phyloP scores from a whole-genome alignment of 2,113 vertebrate species.

The Uria lomvia region DNA sequence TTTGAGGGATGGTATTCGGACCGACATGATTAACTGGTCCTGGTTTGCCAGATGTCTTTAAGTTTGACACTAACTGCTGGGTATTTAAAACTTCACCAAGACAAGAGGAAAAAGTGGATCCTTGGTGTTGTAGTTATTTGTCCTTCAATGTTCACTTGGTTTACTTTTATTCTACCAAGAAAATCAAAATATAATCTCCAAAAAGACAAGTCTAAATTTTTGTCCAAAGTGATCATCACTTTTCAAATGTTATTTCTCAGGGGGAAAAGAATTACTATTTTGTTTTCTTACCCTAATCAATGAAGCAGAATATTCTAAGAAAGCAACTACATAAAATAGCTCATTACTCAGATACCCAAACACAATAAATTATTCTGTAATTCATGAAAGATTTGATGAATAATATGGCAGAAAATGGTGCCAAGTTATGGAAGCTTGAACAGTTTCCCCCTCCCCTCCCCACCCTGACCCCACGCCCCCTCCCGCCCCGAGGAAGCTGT shows the following conservation, averaged over 20 bases:
- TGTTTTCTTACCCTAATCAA: background rate
- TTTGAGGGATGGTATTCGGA: background rate
- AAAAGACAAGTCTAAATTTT: background rate
- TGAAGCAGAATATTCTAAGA: background rate
- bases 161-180: background rate
- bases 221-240: background rate
- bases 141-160: background rate
- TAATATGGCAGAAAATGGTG: background rate
- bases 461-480: background rate
- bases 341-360: background rate
- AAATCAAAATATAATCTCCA: background rate
- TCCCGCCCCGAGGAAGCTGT: background rate
- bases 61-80: background rate
- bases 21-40: background rate
- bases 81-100: background rate
- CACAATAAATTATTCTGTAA: conserved; percentile 1
- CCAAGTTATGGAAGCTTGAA: background rate
- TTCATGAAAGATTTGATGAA: background rate
- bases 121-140: background rate
- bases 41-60: background rate
- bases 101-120: background rate
- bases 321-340: background rate
- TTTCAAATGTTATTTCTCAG: background rate
- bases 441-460: background rate
- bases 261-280: background rate